Base-by-base conservation (phyloP, 2,888 invertebrate species). In the Lypha dubia region DNA sequence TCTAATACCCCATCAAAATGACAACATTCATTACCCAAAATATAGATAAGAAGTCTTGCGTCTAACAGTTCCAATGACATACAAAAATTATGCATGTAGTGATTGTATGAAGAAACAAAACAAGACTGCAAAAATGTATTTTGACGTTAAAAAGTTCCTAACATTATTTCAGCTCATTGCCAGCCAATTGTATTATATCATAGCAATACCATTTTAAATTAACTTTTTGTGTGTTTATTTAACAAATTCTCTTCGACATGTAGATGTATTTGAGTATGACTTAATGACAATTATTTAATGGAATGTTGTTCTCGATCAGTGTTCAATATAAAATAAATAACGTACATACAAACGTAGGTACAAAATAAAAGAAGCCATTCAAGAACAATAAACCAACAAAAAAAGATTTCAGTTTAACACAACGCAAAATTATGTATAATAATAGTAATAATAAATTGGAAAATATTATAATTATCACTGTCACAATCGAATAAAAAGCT, bases 131-230 rank as follows among this genome's bases (percentile, higher is more conserved):
- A 38, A 17, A 44, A 71, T 53, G 9, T 15, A 53, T 35, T 58
- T 71, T 35, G 15, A n/a, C 46, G 44, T 46, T 35, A 46, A 71
- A 71, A 35, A 8, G 22, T 51, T 73, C 44, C 28, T 51, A 60
- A 49, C 38, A 53, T 24, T 51, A n/a, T 49, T 65, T 74, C 35
- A 35, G 17, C 32, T 46, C 8, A 22, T 60, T 79, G 60, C 6
- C 32, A 35, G 15, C 51, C 41, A 60, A 35, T 81, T 62, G 24
- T 35, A 56, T 74, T 83, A 79, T 79, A 68, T 74, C 62, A 83
- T 62, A 74, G 44, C 58, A 70, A 74, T 74, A 53, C 63, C 22
- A 70, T 63, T 53, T 74, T 62, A 73, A 70, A 41, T 58, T 67
- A 65, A 58, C 44, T 60, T 35, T 76, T 71, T 56, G 28, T 44